Percentiles rank a stretch among this genome's conserved stretches.
These are phyloP conservation scores for Lepidurus apus DNA, from an alignment of 1,140 invertebrate genomes.

Conservation along the genomic window DNA sequence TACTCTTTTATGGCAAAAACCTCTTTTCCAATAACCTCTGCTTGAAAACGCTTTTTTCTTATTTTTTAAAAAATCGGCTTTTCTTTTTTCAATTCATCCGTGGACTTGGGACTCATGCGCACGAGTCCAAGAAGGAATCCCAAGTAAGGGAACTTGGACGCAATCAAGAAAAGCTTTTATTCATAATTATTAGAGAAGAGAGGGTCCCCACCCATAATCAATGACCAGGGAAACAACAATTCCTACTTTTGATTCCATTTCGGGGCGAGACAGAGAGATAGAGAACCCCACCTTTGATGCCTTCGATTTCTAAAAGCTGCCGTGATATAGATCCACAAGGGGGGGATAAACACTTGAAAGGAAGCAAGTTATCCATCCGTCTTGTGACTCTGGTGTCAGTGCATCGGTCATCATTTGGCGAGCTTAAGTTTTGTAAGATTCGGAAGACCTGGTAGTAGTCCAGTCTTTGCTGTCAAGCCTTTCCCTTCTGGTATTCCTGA, in stretches of 20 bases:
- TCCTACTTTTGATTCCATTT: not conserved
- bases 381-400: not conserved
- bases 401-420: not conserved
- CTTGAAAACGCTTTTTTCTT: not conserved
- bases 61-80: too few relatives aligned
- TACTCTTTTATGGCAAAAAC: not conserved
- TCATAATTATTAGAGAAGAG: not conserved
- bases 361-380: constrained; percentile 12
- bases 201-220: not conserved
- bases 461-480: not conserved
- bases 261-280: not conserved
- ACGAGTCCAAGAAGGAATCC: too few relatives aligned
- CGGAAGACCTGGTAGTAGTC: not conserved
- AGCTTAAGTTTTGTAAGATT: not conserved
- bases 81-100: too few relatives aligned
- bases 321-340: not conserved
- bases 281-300: too few relatives aligned
- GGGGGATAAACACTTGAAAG: not conserved
- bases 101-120: too few relatives aligned
- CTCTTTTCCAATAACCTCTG: not conserved
- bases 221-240: not conserved
- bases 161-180: not conserved
- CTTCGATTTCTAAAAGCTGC: too few relatives aligned
- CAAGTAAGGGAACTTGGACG: too few relatives aligned
- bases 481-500: not conserved